Evolutionary conservation across 2,888 invertebrate genomes (phyloP), one percentile per base, ranked within the genome.

Genomic region (Drosophila formosana): DNA sequence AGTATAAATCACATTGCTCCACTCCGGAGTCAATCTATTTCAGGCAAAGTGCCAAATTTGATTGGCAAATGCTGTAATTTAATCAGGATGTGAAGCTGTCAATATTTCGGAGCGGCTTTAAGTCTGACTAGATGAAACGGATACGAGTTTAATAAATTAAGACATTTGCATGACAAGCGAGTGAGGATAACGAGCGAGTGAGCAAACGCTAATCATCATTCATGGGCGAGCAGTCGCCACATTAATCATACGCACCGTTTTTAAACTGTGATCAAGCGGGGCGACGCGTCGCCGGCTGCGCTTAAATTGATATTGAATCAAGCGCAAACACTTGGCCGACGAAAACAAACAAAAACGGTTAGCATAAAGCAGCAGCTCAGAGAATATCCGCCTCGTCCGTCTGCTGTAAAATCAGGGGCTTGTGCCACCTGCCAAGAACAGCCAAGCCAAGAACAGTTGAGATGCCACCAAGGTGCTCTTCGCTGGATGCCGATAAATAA

Each of bases 181-280:
- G 52, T 26, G 28, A 7, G 25, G 30, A 18, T 30, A 47, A 50
- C 39, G 58, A 47, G n/a, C n/a, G n/a, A n/a, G n/a, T n/a, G 25
- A 13, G 13, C 45, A 39, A 46, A 5, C 13, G 41, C 11, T 56
- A 63, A 25, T 62, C 72, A 66, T 65, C 56, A 47, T 55, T 62
- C 49, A 55, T 39, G 43, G 32, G 26, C 26, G 26, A 37, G 11
- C 34, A 60, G 26, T 39, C 4, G 50, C 47, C 57, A 51, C 79
- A 82, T 87, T 87, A 82, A 84, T 87, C 82, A 82, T 76, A 77
- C 79, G 82, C 64, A 58, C 50, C 47, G 67, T 75, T 78, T 64
- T 82, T 67, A 73, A 66, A 69, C 41, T 58, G 66, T 61, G 60
- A 56, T 68, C 70, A 64, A 41, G 61, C 65, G 46, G 8, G 45